Evolutionary conservation across 2,888 invertebrate genomes (phyloP).

Genomic region (Crossocerus cetratus): DNA sequence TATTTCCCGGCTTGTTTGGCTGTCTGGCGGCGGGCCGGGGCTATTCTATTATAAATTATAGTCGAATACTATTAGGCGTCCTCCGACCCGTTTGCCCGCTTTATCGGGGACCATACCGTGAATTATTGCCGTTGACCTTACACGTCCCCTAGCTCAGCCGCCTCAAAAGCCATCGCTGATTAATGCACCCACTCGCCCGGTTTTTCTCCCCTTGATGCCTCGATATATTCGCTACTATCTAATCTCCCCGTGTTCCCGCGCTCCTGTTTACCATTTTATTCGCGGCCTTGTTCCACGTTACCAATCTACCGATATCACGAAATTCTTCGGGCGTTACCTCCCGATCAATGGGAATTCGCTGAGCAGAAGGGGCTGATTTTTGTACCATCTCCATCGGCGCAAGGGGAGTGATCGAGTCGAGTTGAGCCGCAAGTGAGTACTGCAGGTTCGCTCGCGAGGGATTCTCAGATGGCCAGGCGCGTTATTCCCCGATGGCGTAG

Average conservation of each 20-base stretch:
- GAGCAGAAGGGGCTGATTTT: too few species aligned
- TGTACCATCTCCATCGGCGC: too few species aligned
- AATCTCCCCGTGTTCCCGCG: too few species aligned
- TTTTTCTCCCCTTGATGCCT: constrained; percentile 8
- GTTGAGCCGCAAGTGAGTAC: constrained; percentile 34
- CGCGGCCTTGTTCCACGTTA: too few species aligned
- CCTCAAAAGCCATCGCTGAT: constrained; percentile 32
- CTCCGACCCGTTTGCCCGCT: constrained; percentile 53
- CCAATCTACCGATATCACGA: too few species aligned
- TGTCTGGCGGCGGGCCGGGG: constrained; percentile 44
- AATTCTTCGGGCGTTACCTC: too few species aligned
- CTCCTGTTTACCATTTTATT: too few species aligned
- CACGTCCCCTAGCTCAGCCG: constrained; percentile 28
- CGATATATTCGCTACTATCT: too few species aligned
- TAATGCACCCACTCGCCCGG: constrained; percentile 32
- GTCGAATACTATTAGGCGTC: constrained; percentile 57
- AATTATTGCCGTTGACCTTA: constrained; percentile 54
- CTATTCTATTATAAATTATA: constrained; percentile 66
- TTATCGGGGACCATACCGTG: constrained; percentile 59
- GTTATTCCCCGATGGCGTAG: constrained; percentile 35
- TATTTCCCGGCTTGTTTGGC: constrained; percentile 67
- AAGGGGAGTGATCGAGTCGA: too few species aligned
- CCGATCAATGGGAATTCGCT: too few species aligned
- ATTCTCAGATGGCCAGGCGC: constrained; percentile 20
- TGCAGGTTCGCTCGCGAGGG: constrained; percentile 20